Percentiles rank a stretch among this genome's conserved stretches.
These are phyloP conservation scores for Channa striata DNA, from an alignment of 2,797 vertebrate genomes.

Conservation along the genomic window DNA sequence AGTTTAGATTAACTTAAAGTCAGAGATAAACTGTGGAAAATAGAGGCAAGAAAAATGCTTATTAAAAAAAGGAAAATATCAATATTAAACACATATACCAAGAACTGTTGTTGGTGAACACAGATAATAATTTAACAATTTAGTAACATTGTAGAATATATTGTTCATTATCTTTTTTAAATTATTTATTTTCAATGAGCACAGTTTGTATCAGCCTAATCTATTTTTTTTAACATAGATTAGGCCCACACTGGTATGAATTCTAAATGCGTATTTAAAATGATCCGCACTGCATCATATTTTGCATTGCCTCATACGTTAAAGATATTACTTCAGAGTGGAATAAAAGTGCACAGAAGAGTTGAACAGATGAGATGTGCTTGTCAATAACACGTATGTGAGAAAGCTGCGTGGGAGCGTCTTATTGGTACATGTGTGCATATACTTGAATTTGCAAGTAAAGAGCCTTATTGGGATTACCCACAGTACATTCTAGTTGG, in stretches of 20 bases:
- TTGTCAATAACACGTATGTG: constrained; percentile 73
- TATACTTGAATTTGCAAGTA: constrained; percentile 83
- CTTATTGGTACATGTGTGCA: constrained; percentile 81
- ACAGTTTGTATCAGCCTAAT: not conserved
- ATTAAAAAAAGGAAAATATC: not conserved
- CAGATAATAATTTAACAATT: not conserved
- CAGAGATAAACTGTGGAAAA: constrained; percentile 35
- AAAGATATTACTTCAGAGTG: constrained; percentile 55
- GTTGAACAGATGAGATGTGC: constrained; percentile 67
- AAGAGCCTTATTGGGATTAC: constrained; percentile 86
- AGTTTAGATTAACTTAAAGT: constrained; percentile 49
- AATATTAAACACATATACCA: constrained; percentile 9
- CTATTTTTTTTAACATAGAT: not conserved
- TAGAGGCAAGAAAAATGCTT: constrained; percentile 21
- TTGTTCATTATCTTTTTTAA: not conserved
- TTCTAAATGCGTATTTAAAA: constrained; percentile 35
- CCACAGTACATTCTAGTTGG: constrained; percentile 83
- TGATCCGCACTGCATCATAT: constrained; percentile 32
- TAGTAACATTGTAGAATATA: not conserved
- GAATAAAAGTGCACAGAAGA: constrained; percentile 46
- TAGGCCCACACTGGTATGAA: not conserved
- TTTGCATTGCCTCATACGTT: constrained; percentile 42
- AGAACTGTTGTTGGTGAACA: not conserved
- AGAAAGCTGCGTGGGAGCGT: constrained; percentile 86
- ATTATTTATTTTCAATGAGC: not conserved